Base-by-base conservation (phyloP, 2,797 vertebrate species). In the Sebastes cheni region DNA sequence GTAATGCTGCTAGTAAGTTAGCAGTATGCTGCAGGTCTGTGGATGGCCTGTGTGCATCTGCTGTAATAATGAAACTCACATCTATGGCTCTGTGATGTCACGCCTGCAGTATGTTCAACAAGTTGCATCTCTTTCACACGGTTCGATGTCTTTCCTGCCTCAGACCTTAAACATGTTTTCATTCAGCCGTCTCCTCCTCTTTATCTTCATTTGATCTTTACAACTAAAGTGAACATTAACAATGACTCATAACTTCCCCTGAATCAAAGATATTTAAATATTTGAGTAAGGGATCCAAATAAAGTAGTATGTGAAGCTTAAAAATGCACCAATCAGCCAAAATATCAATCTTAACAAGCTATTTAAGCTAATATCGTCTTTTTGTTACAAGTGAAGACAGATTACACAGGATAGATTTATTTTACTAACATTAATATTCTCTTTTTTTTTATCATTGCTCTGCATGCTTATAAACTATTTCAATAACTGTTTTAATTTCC, bases 61-160 rank as follows among this genome's bases (percentile, higher is more conserved):
- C 55, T 67, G 13, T 58, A 9, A 80, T 25, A 86, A 46, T 60
- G 25, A 86, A 88, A 79, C 69, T 81, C 16, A 1, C 52, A 65
- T 54, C 66, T 81, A 27, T 23, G 22, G 25, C 29, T 62, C 39
- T 79, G 39, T 59, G 54, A 77, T 52, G 16, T 22, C 22, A 27
- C 67, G 77, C 61, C 65, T 79, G 64, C 61, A 71, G 27, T 13
- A 1, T 18, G 59, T 27, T 56, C 18, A 56, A 22, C 23, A 34
- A 68, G 13, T 11, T 11, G 14, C 50, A 75, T 5, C 18, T 36
- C 56, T 71, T 56, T 30, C 32, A 64, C 60, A 50, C 13, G 14
- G 39, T 20, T 42, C 2, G 0, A 64, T 25, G 30, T 25, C 52
- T 72, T 75, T 79, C 73, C 32, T 27, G 32, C 34, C 32, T 25